Base-by-base conservation (phyloP, 2,888 invertebrate species). In the Phorcus lineatus region DNA sequence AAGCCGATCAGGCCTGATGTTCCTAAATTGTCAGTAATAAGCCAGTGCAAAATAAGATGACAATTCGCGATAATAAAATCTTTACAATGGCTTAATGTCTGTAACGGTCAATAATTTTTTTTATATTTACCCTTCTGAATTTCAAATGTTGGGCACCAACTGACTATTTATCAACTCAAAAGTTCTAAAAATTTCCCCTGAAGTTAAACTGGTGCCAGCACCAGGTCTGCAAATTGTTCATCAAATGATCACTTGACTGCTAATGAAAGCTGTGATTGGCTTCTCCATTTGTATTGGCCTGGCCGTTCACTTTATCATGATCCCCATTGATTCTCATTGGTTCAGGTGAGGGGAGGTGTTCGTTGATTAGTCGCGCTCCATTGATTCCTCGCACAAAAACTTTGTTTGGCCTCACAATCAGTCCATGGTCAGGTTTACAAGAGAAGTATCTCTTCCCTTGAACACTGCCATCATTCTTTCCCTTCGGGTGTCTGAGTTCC, bases 311-410 rank as follows among this genome's bases (percentile, higher is more conserved):
- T 62, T 36, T 54, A 47, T 47, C 47, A 11, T 53, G 55, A 70
- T 78, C 78, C 67, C 70, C 66, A 28, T 66, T 70, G 36, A 31
- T 17, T 24, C 54, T 54, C 16, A 70, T 53, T 24, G 52, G 67
- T 17, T 57, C 28, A 16, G 66, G 40, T 31, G 40, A 55, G 83
- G 81, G 74, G 16, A 62, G 40, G 52, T 84, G 81, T 67, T 88
- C 89, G n/a, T 85, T 86, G 47, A 93, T 83, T 22, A 94, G 89
- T 84, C 93, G 93, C 19, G 94, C 92, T 19, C 94, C 94, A 85
- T 93, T 94, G 82, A 94, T 94, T n/a, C 94, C 94, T 28, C 94
- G 89, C 13, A 94, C 93, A 9, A 93, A 91, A 54, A 93, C 91
- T 82, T 92, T 91, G 81, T 89, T 91, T 24, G 93, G 93, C 80